Base-by-base conservation (phyloP, 2,113 vertebrate species). In the Periophthalmus modestus region DNA sequence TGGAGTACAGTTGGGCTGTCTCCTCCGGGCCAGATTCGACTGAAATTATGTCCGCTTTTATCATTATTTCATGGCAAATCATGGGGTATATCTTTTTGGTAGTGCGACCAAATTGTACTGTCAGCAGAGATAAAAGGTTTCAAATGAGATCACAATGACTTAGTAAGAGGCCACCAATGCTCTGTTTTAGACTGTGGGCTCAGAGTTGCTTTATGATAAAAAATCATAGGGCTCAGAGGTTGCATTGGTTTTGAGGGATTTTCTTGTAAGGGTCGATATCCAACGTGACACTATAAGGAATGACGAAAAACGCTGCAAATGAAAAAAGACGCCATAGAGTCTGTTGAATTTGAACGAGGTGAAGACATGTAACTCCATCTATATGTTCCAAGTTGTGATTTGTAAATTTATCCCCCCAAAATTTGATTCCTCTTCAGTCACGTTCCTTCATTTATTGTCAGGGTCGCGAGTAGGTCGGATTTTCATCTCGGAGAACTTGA, bases 401-500 rank as follows among this genome's bases (percentile, higher is more conserved):
- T 82, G 66, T 75, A 77, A 82, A 65, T 68, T 76, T 77, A 80
- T 75, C 82, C 82, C 69, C 4, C 68, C 71, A 81, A 68, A 80
- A 72, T 50, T 3, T 63, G 23, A 71, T 82, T 9, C 36, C 15
- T 19, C 33, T 34, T 62, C 68, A 63, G 69, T 50, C 23, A 62
- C 19, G n/a, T 62, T 74, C 48, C 62, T 74, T 94, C 89, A 83
- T 94, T 97, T 98, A 82, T 93, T 95, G 57, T 97, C 97, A 1
- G 50, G 65, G 74, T 97, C 96, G 0, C 95, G 94, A 68, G 93
- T 85, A 0, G 97, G 97, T 24, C 97, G 94, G 63, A 98, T 96
- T 94, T 99, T 99, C 96, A 99, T 98, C 92, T 99, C 97, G 0
- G 97, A 95, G 90, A 96, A 98, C 87, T 98, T 99, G 82, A 99